These are phyloP conservation scores for Ancistrus triradiatus DNA, from an alignment of 2,113 vertebrate species.

Conservation along the genomic window DNA sequence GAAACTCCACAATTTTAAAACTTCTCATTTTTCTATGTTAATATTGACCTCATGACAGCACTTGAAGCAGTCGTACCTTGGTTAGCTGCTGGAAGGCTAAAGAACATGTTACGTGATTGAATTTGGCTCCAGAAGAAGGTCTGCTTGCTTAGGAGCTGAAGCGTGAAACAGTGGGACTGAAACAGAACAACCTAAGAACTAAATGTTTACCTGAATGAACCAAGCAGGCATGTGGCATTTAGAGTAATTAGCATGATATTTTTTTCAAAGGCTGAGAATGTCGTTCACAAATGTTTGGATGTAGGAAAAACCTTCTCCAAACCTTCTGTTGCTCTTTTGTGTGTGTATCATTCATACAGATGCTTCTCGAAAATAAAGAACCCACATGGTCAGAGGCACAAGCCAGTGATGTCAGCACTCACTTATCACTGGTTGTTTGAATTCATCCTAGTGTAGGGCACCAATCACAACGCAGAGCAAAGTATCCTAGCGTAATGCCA, in stretches of 20 bases:
- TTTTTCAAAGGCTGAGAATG: constrained; percentile 15
- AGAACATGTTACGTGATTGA: constrained; percentile 32
- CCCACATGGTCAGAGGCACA: not conserved
- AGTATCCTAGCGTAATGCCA: constrained; percentile 31
- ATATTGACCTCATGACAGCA: too few relatives aligned
- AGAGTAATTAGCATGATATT: constrained; percentile 24
- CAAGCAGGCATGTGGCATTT: constrained; percentile 51
- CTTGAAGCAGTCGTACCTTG: too few relatives aligned
- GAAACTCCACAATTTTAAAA: too few relatives aligned
- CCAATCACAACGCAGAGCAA: constrained; percentile 24
- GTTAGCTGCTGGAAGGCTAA: constrained; percentile 15
- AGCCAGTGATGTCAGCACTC: constrained; percentile 32
- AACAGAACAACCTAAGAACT: constrained; percentile 57
- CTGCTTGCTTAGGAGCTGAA: constrained; percentile 66
- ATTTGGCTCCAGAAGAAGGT: constrained; percentile 39
- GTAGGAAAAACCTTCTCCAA: not conserved
- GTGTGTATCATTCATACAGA: not conserved
- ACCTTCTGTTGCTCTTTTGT: not conserved
- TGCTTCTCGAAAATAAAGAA: constrained; percentile 14
- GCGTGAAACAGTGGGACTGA: constrained; percentile 54
- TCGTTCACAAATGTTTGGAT: constrained; percentile 31
- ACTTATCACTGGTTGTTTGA: constrained; percentile 28
- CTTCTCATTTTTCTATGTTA: too few relatives aligned
- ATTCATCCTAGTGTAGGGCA: constrained; percentile 30
- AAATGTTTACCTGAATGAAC: constrained; percentile 65